Percentiles rank a stretch among this genome's conserved stretches.
These are phyloP conservation scores for Rhynchotus rufescens DNA, from an alignment of 2,797 vertebrate genomes.

Conservation along the genomic window DNA sequence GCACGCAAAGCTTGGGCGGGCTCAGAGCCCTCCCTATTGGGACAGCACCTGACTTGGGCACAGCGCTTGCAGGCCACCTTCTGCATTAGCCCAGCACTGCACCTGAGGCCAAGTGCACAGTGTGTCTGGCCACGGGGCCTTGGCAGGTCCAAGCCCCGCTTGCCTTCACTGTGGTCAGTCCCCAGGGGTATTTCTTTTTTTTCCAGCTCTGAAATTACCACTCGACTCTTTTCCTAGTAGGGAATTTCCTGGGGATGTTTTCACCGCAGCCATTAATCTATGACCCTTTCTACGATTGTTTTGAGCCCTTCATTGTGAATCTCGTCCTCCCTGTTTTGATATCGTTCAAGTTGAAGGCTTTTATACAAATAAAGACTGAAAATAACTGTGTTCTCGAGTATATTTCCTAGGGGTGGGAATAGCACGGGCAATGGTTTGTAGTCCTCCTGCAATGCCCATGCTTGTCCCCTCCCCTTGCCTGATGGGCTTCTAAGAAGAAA, in stretches of 20 bases:
- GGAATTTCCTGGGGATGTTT: neutral
- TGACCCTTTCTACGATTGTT: neutral
- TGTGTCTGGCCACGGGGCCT: neutral
- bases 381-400: rapidly evolving
- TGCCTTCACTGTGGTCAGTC: neutral
- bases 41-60: too few species aligned
- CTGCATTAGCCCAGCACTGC: neutral
- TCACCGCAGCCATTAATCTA: neutral
- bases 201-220: neutral
- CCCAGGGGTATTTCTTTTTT: neutral
- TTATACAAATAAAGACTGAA: conserved; percentile 65
- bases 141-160: neutral
- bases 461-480: neutral
- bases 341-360: conserved; percentile 2
- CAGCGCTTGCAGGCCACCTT: too few species aligned
- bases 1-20: neutral
- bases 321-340: neutral
- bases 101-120: neutral
- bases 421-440: neutral
- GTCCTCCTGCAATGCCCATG: neutral
- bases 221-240: neutral
- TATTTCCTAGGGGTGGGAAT: neutral
- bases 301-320: neutral
- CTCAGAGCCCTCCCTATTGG: neutral
- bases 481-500: neutral